Conservation (phyloP, 1,140 invertebrate species). For the Coenobita brevimanus region DNA sequence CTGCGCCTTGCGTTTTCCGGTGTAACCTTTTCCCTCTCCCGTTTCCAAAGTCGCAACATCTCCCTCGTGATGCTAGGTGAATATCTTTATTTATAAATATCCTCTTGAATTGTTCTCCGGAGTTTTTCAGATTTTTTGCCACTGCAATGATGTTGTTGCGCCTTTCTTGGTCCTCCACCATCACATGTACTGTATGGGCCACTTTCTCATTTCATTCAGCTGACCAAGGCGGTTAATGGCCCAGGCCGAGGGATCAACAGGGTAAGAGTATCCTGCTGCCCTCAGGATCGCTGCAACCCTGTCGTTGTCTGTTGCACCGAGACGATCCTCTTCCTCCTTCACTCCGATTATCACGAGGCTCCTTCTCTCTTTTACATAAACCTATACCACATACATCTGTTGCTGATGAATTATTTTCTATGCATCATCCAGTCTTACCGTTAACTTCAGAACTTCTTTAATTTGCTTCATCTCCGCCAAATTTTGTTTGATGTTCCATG, state of each 20-base stretch:
- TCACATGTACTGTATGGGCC: not conserved
- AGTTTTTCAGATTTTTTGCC: conserved; percentile 1
- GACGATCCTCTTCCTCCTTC: not conserved
- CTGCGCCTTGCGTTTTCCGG: not conserved
- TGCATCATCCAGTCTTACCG: not conserved
- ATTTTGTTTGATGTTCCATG: not conserved
- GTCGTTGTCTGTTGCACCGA: conserved; percentile 7
- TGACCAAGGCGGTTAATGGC: not conserved
- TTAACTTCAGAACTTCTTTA: not conserved
- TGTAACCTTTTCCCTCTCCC: not conserved
- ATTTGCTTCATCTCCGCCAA: not conserved
- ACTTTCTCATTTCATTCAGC: not conserved
- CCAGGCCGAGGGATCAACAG: not conserved
- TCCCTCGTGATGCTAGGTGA: conserved; percentile 6
- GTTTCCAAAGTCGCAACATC: not conserved
- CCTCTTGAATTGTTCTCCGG: conserved; percentile 12
- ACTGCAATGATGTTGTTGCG: not conserved
- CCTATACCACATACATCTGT: conserved; percentile 10
- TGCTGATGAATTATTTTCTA: not conserved
- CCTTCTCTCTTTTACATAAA: not conserved
- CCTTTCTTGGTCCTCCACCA: conserved; percentile 12
- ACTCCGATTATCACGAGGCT: not conserved
- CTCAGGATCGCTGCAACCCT: not conserved
- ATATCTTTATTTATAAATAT: too few relatives aligned
- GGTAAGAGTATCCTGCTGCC: not conserved